Evolutionary conservation across 2,888 invertebrate genomes (phyloP).

Genomic region (Plebejus melissa): DNA sequence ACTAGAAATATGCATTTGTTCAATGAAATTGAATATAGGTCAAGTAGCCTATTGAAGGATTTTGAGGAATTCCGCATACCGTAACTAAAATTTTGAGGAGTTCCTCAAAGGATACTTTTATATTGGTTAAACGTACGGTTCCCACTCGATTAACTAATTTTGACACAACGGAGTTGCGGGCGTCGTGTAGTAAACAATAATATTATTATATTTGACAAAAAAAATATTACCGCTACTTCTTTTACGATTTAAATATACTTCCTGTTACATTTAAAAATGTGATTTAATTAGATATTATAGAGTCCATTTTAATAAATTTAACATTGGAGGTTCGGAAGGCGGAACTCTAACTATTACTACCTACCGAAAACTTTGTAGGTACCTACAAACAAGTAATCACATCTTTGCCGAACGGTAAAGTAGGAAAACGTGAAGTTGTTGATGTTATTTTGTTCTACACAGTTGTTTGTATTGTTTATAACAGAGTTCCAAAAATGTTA

Average conservation of each 20-base stretch:
- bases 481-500: neutral
- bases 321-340: neutral
- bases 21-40: too few species aligned
- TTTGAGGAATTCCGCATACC: too few species aligned
- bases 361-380: conserved; percentile 5
- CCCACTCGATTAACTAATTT: too few species aligned
- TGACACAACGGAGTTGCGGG: too few species aligned
- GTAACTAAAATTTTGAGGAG: too few species aligned
- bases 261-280: neutral
- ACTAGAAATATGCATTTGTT: too few species aligned
- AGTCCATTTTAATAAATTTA: neutral
- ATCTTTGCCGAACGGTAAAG: conserved; percentile 7
- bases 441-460: neutral
- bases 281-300: neutral
- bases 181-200: neutral
- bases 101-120: too few species aligned
- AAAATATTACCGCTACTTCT: neutral
- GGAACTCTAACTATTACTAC: conserved; percentile 17
- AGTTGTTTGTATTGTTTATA: neutral
- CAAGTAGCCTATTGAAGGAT: too few species aligned
- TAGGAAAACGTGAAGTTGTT: conserved; percentile 4
- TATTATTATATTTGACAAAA: neutral
- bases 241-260: neutral
- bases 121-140: too few species aligned
- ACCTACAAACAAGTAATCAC: conserved; percentile 3